Conservation (phyloP, 2,797 vertebrate genomes). For the Galagoides demidoff region DNA sequence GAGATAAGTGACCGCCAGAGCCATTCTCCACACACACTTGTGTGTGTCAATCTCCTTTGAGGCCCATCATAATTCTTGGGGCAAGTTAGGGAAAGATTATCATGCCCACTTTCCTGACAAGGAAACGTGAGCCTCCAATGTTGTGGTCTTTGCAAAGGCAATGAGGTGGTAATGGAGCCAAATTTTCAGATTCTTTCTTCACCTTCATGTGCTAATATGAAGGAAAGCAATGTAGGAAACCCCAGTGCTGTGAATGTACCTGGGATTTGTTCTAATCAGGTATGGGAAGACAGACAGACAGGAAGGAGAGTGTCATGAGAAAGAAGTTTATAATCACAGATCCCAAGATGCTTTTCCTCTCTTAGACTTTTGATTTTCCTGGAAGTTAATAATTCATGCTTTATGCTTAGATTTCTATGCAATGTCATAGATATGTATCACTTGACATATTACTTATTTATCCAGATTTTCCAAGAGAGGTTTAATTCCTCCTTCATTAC, state of each 20-base stretch:
- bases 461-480: background rate
- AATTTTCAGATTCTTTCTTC: background rate
- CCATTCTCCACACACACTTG: background rate
- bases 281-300: background rate
- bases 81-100: background rate
- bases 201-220: background rate
- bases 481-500: background rate
- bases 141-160: background rate
- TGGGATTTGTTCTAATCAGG: background rate
- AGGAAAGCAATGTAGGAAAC: no score
- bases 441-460: background rate
- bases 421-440: background rate
- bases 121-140: background rate
- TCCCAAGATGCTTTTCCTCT: background rate
- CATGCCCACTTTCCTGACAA: background rate
- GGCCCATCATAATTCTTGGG: background rate
- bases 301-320: background rate
- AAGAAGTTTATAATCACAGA: background rate
- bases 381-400: background rate
- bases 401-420: background rate
- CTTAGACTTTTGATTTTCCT: background rate
- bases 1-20: background rate
- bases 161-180: background rate
- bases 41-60: background rate
- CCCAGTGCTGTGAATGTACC: background rate